Conservation (phyloP, 1,140 invertebrate species). For the Drosophila punjabiensis region DNA sequence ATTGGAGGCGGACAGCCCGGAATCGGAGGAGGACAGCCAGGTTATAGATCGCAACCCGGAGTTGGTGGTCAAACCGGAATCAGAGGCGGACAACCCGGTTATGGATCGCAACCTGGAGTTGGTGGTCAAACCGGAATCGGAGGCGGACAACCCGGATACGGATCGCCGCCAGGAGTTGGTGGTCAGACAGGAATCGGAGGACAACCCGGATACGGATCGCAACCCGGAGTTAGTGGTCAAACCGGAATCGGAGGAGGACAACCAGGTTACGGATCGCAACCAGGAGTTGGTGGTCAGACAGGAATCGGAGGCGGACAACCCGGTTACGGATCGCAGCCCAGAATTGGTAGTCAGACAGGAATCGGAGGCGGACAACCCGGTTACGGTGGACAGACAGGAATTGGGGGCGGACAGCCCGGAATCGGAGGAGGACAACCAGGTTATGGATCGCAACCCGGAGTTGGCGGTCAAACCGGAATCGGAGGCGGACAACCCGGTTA, state of each 20-base stretch:
- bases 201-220: no score
- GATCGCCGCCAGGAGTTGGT: no score
- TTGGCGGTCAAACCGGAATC: no score
- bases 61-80: slow-evolving; percentile 5
- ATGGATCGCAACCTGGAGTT: slow-evolving; percentile 13
- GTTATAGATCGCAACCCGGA: slow-evolving; percentile 8
- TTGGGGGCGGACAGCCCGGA: no score
- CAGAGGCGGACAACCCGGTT: slow-evolving; percentile 26
- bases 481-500: no score
- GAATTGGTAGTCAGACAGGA: slow-evolving; percentile 14
- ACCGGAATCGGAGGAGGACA: slow-evolving; percentile 5
- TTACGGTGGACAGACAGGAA: slow-evolving; percentile 3
- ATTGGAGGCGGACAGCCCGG: slow-evolving; percentile 10
- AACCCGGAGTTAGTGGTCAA: neutral
- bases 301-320: slow-evolving; percentile 13
- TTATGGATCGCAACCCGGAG: no score
- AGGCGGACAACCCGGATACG: neutral
- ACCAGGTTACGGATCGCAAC: slow-evolving; percentile 24
- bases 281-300: slow-evolving; percentile 17
- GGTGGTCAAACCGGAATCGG: slow-evolving; percentile 4
- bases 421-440: no score
- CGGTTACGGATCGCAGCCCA: neutral
- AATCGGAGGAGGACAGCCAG: slow-evolving; percentile 12
- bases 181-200: neutral
- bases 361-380: slow-evolving; percentile 3